Base-by-base conservation (phyloP, 2,888 invertebrate genomes). In the Tupiocoris notatus region DNA sequence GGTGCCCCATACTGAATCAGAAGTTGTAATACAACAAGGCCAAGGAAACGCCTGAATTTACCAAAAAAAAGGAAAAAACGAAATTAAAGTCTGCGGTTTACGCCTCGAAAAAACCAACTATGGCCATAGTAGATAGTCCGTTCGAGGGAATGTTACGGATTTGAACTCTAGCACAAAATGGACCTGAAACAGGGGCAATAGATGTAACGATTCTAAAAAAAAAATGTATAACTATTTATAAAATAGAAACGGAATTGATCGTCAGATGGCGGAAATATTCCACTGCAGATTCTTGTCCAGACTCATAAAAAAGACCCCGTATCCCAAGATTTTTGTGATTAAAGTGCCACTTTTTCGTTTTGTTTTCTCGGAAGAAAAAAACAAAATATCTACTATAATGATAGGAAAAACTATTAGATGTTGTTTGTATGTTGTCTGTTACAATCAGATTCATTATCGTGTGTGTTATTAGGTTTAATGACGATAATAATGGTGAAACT, bases 291-390 rank as follows among this genome's bases (percentile, higher is more conserved):
- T 17, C 56, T 74, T 64, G 25, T 64, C 57, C 63, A 74, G 39
- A 39, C 39, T 39, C 39, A 39, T 12, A 66, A 61, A n/a, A 71
- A 75, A 75, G 73, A 65, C 68, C 75, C 73, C 75, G 71, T 78
- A 58, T 65, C 78, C 76, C 77, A 77, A 79, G 77, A 77, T 77
- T 79, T 79, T 79, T 89, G 89, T 89, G 89, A 90, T 89, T 88
- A 88, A 89, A 89, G 89, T 90, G 89, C 89, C 89, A 90, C 89
- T 89, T 89, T 89, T n/a, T 39, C 39, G 6, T 39, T 39, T 39
- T 89, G 88, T 89, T 89, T 59, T 73, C 39, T 62, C 89, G 88
- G 63, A 39, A 39, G 39, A 39, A 39, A 12, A 39, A 39, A 39
- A 12, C 12, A 39, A n/a, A 62, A 73, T 62, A 73, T 62, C 62